These are phyloP conservation scores for Tretioscincus oriximinensis DNA, from an alignment of 2,113 vertebrate genomes.

Conservation along the genomic window DNA sequence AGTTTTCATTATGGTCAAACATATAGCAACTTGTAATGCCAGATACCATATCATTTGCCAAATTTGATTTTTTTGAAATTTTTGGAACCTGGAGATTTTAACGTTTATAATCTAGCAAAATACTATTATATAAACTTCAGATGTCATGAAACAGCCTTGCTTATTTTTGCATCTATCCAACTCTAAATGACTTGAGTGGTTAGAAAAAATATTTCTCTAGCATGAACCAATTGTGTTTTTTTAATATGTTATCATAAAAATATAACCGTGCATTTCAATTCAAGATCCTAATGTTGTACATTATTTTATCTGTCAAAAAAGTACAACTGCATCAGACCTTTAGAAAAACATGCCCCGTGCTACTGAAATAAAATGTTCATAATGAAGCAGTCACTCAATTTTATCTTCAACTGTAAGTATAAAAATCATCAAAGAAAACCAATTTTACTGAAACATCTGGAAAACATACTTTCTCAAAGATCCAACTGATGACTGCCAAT, in stretches of 20 bases:
- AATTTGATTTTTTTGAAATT: too few species aligned
- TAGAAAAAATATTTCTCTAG: not conserved
- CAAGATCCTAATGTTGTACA: slow-evolving; percentile 7
- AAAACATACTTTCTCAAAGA: slow-evolving; percentile 73
- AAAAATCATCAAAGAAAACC: slow-evolving; percentile 70
- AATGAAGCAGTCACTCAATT: slow-evolving; percentile 31
- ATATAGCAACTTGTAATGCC: too few species aligned
- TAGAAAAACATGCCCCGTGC: slow-evolving; percentile 46
- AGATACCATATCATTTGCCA: too few species aligned
- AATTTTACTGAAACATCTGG: slow-evolving; percentile 73
- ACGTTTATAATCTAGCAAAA: too few species aligned
- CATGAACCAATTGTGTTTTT: not conserved
- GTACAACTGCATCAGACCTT: slow-evolving; percentile 42
- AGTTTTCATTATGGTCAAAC: too few species aligned
- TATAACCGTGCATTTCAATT: not conserved
- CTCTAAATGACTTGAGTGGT: not conserved
- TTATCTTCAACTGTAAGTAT: slow-evolving; percentile 55
- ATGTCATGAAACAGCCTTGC: too few species aligned
- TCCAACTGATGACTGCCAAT: slow-evolving; percentile 66
- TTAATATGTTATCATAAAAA: not conserved
- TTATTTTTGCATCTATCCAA: not conserved
- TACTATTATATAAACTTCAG: not conserved
- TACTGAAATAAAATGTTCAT: slow-evolving; percentile 58
- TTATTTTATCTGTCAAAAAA: slow-evolving; percentile 34
- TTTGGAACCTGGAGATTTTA: too few species aligned